Evolutionary conservation across 2,888 invertebrate genomes (phyloP).

Genomic region (Adineta ricciae): DNA sequence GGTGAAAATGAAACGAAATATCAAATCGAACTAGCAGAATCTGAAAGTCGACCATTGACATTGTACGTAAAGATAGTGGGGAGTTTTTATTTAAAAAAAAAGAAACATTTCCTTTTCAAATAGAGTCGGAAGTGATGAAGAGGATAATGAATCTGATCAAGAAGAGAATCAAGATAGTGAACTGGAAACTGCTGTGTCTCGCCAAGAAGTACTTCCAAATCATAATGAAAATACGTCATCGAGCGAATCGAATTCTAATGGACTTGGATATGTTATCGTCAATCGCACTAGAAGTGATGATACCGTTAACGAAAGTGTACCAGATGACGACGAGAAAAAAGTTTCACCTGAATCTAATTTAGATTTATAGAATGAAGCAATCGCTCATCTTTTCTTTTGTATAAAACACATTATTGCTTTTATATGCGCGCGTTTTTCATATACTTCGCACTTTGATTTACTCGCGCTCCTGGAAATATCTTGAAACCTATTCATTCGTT

Average conservation of each 20-base stretch:
- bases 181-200: neutral
- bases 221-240: neutral
- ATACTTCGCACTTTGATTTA: neutral
- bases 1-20: neutral
- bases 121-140: conserved; percentile 16
- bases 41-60: conserved; percentile 8
- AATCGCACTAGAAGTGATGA: neutral
- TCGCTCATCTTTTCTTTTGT: neutral
- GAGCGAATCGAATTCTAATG: neutral
- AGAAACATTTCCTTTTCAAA: neutral
- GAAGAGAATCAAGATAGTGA: conserved; percentile 3
- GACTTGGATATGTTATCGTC: neutral
- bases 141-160: conserved; percentile 1
- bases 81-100: neutral
- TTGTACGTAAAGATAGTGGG: neutral
- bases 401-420: neutral
- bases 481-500: neutral
- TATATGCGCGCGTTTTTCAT: neutral
- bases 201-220: neutral
- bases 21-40: conserved; percentile 17
- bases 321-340: neutral
- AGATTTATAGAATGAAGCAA: neutral
- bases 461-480: neutral
- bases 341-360: neutral
- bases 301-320: neutral